These are phyloP conservation scores for Toxotes lorentzi DNA, from an alignment of 2,797 vertebrate genomes.

Conservation along the genomic window DNA sequence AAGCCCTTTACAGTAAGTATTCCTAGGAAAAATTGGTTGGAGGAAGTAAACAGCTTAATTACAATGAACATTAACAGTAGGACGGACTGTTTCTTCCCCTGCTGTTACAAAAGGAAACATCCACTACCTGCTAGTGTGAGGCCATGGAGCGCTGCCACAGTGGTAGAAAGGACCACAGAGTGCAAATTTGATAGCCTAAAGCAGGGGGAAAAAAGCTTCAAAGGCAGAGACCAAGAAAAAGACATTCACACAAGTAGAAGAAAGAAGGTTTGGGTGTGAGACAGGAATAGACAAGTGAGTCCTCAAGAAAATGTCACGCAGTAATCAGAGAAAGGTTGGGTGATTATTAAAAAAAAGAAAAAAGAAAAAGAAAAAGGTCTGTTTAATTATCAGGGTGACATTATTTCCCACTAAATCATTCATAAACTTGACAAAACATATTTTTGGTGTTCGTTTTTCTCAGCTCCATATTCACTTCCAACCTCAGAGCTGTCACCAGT, in stretches of 20 bases:
- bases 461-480: slow-evolving; percentile 26
- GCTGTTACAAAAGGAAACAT: slow-evolving; percentile 45
- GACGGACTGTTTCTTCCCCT: slow-evolving; percentile 36
- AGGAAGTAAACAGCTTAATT: slow-evolving; percentile 42
- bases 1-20: slow-evolving; percentile 48
- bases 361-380: slow-evolving; percentile 21
- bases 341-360: slow-evolving; percentile 25
- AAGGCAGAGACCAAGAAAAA: slow-evolving; percentile 68
- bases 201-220: slow-evolving; percentile 61
- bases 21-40: slow-evolving; percentile 17
- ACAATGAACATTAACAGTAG: slow-evolving; percentile 23
- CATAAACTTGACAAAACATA: slow-evolving; percentile 47
- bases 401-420: too few species aligned
- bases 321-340: slow-evolving; percentile 58
- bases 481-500: slow-evolving; percentile 44
- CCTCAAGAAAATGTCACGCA: slow-evolving; percentile 69
- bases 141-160: slow-evolving; percentile 35
- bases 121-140: slow-evolving; percentile 39
- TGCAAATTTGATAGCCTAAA: slow-evolving; percentile 60
- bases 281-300: slow-evolving; percentile 73
- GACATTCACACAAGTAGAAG: slow-evolving; percentile 64
- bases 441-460: slow-evolving; percentile 45
- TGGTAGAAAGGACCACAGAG: slow-evolving; percentile 43
- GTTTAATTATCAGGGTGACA: slow-evolving; percentile 67
- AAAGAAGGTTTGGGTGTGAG: slow-evolving; percentile 59